These are phyloP conservation scores for Ectobius pallidus DNA, from an alignment of 2,888 invertebrate genomes.

Conservation along the genomic window DNA sequence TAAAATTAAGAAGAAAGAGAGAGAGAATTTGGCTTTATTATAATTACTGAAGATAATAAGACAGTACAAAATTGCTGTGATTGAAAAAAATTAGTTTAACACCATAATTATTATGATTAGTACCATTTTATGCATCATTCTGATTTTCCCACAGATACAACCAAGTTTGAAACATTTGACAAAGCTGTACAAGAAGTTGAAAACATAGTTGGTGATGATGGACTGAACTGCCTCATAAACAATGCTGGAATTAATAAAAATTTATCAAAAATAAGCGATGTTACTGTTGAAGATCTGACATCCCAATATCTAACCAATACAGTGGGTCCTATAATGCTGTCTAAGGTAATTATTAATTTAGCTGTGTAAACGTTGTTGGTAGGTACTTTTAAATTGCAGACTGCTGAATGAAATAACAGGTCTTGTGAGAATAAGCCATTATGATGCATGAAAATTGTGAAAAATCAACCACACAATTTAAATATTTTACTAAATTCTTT, in stretches of 20 bases:
- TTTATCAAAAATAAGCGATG: background rate
- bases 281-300: background rate
- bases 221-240: background rate
- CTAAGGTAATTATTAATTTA: background rate
- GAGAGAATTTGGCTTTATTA: background rate
- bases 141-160: background rate
- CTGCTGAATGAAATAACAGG: too few relatives aligned
- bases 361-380: too few relatives aligned
- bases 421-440: too few relatives aligned
- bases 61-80: background rate
- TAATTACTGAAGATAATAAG: background rate
- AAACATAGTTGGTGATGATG: conserved; percentile 13
- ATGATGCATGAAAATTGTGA: too few relatives aligned
- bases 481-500: too few relatives aligned
- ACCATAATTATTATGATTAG: background rate
- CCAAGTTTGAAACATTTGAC: background rate
- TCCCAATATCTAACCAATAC: conserved; percentile 1
- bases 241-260: conserved; percentile 6
- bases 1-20: too few relatives aligned
- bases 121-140: too few relatives aligned
- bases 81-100: background rate
- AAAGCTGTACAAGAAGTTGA: conserved; percentile 4
- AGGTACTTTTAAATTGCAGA: too few relatives aligned
- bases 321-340: conserved; percentile 12
- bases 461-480: too few relatives aligned